Base-by-base conservation (phyloP, 1,140 invertebrate species). In the Brachystomella parvula region DNA sequence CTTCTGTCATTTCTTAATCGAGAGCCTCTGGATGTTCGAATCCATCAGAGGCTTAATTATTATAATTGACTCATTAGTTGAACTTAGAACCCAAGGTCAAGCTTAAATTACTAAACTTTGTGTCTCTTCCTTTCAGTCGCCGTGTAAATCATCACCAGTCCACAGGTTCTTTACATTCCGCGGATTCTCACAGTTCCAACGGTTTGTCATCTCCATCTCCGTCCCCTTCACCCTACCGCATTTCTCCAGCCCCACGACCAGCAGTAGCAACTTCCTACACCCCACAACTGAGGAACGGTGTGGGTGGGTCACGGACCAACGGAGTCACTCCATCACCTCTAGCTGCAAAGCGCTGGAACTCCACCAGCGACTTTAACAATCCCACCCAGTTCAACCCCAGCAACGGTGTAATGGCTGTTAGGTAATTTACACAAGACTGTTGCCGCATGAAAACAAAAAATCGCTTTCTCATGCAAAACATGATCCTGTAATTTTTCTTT, bases 131-230 rank as follows among this genome's bases (percentile, higher is more conserved):
- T 32, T 63, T 21, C 32, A 70, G 63, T 53, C 86, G 87, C 78
- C 83, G 85, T 72, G 86, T 84, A 21, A 85, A 87, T 35, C 88
- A 89, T 76, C 90, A 91, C 77, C 89, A 91, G 76, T 90, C 88
- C 3, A 91, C 88, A 53, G 88, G 88, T 33, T 90, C 88, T 44
- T 79, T 93, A 47, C 89, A 92, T 76, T 90, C 88, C 56, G 75
- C 76, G n/a, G 89, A 90, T 73, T 88, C 88, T 64, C 88, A 87
- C 39, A 90, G 88, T 74, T 90, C 88, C 33, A 90, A 85, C 71
- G 89, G 87, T 63, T 85, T 88, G 49, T 90, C 88, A 39, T 89
- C 89, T 0, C 86, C 89, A 47, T 88, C 81, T 57, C 90, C 89
- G 0, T 89, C 89, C 26, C 89, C 88, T 47, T 89, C 89, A 19